phyloP scores from a whole-genome alignment of 1,140 invertebrate genomes.

The Pentalonia nigronervosa region DNA sequence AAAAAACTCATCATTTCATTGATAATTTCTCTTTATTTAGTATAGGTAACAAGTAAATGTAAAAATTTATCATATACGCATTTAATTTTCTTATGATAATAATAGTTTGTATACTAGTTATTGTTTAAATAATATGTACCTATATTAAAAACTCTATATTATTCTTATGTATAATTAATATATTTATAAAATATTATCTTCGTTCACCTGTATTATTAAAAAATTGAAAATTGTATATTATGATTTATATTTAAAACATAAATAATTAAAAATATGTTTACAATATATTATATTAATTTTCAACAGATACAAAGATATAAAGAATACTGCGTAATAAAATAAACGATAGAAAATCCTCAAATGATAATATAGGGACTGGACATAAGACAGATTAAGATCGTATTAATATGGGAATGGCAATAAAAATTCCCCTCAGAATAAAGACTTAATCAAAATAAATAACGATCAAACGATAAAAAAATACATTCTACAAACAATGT shows the following conservation, averaged over 20 bases:
- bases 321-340: not conserved
- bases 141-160: not conserved
- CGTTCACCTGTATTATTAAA: not conserved
- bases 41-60: not conserved
- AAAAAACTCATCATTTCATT: not conserved
- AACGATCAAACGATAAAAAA: conserved; percentile 33
- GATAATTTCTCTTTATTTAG: not conserved
- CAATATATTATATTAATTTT: not conserved
- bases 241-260: not conserved
- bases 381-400: not conserved
- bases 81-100: not conserved
- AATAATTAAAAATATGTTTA: not conserved
- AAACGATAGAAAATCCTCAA: not conserved
- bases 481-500: not conserved
- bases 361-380: not conserved
- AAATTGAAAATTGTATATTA: not conserved
- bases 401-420: conserved; percentile 12
- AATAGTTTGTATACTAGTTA: not conserved
- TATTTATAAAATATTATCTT: not conserved
- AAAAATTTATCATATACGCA: not conserved
- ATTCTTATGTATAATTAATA: not conserved
- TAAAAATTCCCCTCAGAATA: conserved; percentile 27
- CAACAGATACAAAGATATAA: not conserved
- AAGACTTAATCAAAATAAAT: not conserved
- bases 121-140: not conserved